A percentile compares a stretch with the other conserved stretches of the same genome.
Conservation (phyloP, 2,888 invertebrate genomes). For the Drosophila histrio region DNA sequence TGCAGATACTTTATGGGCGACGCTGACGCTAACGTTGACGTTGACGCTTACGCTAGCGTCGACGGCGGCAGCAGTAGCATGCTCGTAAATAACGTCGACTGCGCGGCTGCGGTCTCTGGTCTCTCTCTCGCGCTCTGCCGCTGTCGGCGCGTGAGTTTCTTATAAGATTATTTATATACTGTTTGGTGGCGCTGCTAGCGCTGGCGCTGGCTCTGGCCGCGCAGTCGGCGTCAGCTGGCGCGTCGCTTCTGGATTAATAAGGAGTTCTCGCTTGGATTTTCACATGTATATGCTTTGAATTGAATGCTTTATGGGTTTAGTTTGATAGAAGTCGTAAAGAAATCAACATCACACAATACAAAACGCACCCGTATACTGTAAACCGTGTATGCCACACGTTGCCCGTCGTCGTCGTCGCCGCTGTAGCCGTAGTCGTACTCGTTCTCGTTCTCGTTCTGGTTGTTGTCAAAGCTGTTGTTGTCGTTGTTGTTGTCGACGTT, state of each 20-base stretch:
- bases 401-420: constrained; percentile 35
- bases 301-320: constrained; percentile 85
- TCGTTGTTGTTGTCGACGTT: constrained; percentile 30
- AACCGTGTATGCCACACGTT: constrained; percentile 60
- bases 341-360: constrained; percentile 84
- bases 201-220: constrained; percentile 34
- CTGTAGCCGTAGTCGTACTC: constrained; percentile 11
- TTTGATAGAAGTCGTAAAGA: constrained; percentile 85
- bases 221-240: constrained; percentile 55
- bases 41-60: constrained; percentile 14
- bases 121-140: constrained; percentile 51
- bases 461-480: constrained; percentile 16
- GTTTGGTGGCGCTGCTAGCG: constrained; percentile 33
- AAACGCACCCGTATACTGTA: constrained; percentile 67
- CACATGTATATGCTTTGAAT: constrained; percentile 85
- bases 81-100: constrained; percentile 45
- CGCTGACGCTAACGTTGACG: constrained; percentile 26
- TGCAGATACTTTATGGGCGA: constrained; percentile 69
- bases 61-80: constrained; percentile 18
- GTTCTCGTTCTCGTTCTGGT: constrained; percentile 10
- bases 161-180: constrained; percentile 83
- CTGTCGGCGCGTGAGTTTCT: constrained; percentile 72
- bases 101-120: constrained; percentile 29
- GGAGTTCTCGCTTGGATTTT: constrained; percentile 84
- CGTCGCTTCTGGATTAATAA: constrained; percentile 83